Evolutionary conservation across 2,888 invertebrate genomes (phyloP).

Genomic region (Carpatolechia fugitivella): DNA sequence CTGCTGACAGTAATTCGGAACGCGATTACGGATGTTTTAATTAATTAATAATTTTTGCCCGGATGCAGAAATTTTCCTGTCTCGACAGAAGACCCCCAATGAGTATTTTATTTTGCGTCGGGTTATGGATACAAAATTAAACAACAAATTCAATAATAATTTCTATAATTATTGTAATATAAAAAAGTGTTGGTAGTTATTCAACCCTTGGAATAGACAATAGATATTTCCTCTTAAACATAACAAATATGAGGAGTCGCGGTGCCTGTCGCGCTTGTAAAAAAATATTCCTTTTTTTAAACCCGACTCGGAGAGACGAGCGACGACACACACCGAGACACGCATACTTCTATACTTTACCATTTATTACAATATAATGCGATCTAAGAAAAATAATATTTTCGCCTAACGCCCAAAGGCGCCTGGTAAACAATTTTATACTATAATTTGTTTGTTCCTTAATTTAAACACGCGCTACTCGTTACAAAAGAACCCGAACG

Average conservation of each 20-base stretch:
- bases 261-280: constrained; percentile 50
- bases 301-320: constrained; percentile 30
- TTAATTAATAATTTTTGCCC: no score
- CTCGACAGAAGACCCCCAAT: no score
- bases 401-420: constrained; percentile 70
- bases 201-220: constrained; percentile 79
- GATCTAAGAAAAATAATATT: constrained; percentile 80
- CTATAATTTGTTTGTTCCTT: constrained; percentile 75
- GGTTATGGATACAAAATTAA: background rate
- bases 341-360: constrained; percentile 64
- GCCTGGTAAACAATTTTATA: constrained; percentile 75
- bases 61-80: no score
- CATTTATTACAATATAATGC: constrained; percentile 77
- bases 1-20: no score
- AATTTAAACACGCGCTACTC: constrained; percentile 59
- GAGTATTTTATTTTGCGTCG: background rate
- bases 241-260: constrained; percentile 65
- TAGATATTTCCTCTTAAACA: constrained; percentile 79
- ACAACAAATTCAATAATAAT: constrained; percentile 73
- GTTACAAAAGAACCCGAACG: constrained; percentile 46
- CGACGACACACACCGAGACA: constrained; percentile 28
- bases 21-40: no score
- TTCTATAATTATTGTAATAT: constrained; percentile 81
- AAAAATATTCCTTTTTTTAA: constrained; percentile 69
- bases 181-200: constrained; percentile 79